A percentile compares a stretch with the other conserved stretches of the same genome.
Evolutionary conservation across 1,140 invertebrate genomes (phyloP).

Genomic region (Heliothis virescens): DNA sequence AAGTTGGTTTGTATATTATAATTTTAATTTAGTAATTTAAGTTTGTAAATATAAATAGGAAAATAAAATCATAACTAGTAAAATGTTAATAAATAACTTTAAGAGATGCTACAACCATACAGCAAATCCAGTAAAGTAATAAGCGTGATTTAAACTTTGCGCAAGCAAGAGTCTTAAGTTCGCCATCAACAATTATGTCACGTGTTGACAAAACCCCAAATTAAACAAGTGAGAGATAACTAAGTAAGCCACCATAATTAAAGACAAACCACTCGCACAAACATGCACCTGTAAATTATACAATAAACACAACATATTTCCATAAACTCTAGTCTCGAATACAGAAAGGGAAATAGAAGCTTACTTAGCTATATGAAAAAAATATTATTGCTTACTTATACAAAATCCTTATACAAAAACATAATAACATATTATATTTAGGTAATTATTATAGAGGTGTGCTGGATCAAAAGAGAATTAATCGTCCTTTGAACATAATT

Average conservation of each 20-base stretch:
- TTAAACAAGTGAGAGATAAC: conserved; percentile 54
- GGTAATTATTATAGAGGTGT: conserved; percentile 57
- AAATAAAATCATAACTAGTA: too few species aligned
- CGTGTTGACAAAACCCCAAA: conserved; percentile 55
- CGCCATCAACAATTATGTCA: conserved; percentile 55
- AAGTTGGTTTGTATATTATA: too few species aligned
- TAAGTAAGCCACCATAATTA: conserved; percentile 51
- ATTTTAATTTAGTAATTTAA: too few species aligned
- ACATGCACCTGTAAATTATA: conserved; percentile 33
- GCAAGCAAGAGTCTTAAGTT: conserved; percentile 42
- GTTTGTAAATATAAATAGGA: too few species aligned
- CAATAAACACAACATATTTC: conserved; percentile 1
- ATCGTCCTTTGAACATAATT: conserved; percentile 65
- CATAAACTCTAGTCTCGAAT: not conserved
- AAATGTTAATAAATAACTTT: too few species aligned
- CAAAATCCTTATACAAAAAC: not conserved
- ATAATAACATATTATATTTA: not conserved
- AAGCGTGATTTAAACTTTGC: conserved; percentile 17
- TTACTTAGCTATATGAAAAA: too few species aligned
- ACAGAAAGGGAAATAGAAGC: conserved; percentile 10
- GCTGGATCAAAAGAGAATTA: conserved; percentile 59
- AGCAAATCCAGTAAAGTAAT: conserved; percentile 20
- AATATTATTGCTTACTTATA: too few species aligned
- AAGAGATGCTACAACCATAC: not conserved
- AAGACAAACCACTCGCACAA: conserved; percentile 52